Evolutionary conservation across 2,797 vertebrate genomes (phyloP).

Genomic region (Poeciliopsis presidionis): DNA sequence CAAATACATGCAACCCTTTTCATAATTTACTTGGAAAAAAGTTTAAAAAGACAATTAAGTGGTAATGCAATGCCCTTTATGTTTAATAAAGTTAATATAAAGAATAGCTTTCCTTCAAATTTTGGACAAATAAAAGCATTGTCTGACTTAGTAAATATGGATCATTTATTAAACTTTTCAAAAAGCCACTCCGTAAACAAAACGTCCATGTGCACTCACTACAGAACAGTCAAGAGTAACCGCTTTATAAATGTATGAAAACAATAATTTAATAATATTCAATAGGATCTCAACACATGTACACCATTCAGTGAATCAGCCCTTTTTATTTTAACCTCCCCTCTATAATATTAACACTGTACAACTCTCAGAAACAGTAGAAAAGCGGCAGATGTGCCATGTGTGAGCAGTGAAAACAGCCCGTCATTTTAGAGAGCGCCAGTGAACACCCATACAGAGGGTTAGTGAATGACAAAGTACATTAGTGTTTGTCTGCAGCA

Average conservation of each 20-base stretch:
- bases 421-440: not conserved
- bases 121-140: not conserved
- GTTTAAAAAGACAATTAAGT: not conserved
- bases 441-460: not conserved
- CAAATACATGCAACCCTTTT: not conserved
- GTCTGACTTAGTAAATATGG: slow-evolving; percentile 30
- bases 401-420: slow-evolving; percentile 4
- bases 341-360: not conserved
- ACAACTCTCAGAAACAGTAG: not conserved
- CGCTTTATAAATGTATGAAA: slow-evolving; percentile 24
- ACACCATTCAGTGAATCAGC: slow-evolving; percentile 32
- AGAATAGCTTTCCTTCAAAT: not conserved
- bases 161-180: slow-evolving; percentile 63
- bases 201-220: slow-evolving; percentile 26
- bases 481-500: not conserved
- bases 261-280: slow-evolving; percentile 19
- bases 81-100: not conserved
- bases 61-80: not conserved
- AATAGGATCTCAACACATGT: slow-evolving; percentile 5
- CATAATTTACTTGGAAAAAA: not conserved
- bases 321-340: slow-evolving; percentile 37
- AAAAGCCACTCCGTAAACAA: slow-evolving; percentile 40
- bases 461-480: not conserved
- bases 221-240: slow-evolving; percentile 42
- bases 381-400: not conserved